Evolutionary conservation across 2,888 invertebrate genomes (phyloP).

Genomic region (Tortrix viridana): DNA sequence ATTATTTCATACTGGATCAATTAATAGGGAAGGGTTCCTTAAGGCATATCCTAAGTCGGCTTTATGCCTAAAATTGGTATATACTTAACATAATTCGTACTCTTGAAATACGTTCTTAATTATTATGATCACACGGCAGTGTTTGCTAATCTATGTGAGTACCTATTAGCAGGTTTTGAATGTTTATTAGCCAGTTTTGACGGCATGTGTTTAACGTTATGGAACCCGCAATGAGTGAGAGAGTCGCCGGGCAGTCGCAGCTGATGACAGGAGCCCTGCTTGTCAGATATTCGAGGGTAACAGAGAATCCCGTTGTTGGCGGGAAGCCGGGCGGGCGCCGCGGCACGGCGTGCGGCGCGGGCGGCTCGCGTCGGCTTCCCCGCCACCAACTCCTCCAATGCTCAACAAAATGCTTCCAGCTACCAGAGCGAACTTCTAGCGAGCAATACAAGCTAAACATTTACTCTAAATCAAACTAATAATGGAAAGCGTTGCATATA

Average conservation of each 20-base stretch:
- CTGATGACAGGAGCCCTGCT: conserved; percentile 80
- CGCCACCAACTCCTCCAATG: conserved; percentile 71
- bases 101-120: conserved; percentile 11
- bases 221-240: conserved; percentile 41
- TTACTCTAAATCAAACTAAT: conserved; percentile 61
- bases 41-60: conserved; percentile 27
- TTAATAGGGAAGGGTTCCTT: conserved; percentile 34
- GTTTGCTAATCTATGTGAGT: conserved; percentile 13
- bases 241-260: conserved; percentile 57
- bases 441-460: conserved; percentile 63
- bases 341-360: conserved; percentile 15
- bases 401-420: conserved; percentile 64
- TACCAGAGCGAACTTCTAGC: conserved; percentile 57
- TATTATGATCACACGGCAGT: conserved; percentile 34
- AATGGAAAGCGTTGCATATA: conserved; percentile 68
- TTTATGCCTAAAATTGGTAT: conserved; percentile 17
- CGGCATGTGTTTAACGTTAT: conserved; percentile 23
- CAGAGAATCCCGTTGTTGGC: conserved; percentile 49
- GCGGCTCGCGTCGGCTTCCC: conserved; percentile 52
- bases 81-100: conserved; percentile 21
- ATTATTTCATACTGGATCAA: neutral
- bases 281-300: conserved; percentile 78
- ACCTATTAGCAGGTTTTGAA: neutral
- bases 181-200: conserved; percentile 6
- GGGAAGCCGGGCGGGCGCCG: conserved; percentile 47